Evolutionary conservation across 2,888 invertebrate species (phyloP).

Genomic region (Drosophila longiperda): DNA sequence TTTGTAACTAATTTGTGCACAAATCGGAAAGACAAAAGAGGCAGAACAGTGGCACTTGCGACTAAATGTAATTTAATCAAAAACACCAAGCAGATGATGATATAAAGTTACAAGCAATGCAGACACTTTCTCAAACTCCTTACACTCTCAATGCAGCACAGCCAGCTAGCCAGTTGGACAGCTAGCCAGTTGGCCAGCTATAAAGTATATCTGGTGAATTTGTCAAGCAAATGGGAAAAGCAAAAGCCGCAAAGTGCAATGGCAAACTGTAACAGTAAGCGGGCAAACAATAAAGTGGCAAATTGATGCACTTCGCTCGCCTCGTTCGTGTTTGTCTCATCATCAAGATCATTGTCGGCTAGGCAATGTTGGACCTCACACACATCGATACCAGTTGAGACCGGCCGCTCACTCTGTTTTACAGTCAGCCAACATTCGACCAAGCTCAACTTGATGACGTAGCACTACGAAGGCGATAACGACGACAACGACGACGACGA

Average conservation of each 20-base stretch:
- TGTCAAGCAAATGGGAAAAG: slow-evolving; percentile 60
- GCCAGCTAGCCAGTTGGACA: not conserved
- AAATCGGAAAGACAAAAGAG: slow-evolving; percentile 72
- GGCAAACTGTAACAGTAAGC: slow-evolving; percentile 72
- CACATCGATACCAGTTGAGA: slow-evolving; percentile 56
- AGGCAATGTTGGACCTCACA: slow-evolving; percentile 64
- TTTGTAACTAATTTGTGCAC: slow-evolving; percentile 80
- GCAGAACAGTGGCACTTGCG: slow-evolving; percentile 8
- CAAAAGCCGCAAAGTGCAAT: slow-evolving; percentile 72
- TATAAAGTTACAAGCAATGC: slow-evolving; percentile 61
- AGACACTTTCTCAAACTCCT: slow-evolving; percentile 34
- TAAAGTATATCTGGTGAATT: slow-evolving; percentile 49
- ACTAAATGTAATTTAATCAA: slow-evolving; percentile 63
- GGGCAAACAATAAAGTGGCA: slow-evolving; percentile 73
- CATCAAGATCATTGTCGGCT: slow-evolving; percentile 50
- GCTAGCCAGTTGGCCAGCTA: slow-evolving; percentile 42
- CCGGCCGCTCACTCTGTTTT: slow-evolving; percentile 35
- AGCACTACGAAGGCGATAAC: slow-evolving; percentile 25
- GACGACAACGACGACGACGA: slow-evolving; percentile 20
- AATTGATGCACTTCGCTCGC: slow-evolving; percentile 69
- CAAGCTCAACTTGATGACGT: slow-evolving; percentile 63
- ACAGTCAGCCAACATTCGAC: slow-evolving; percentile 15
- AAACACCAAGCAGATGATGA: slow-evolving; percentile 26
- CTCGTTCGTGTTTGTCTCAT: slow-evolving; percentile 41
- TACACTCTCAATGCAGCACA: not conserved